These are phyloP conservation scores for Steinernema feltiae DNA, from an alignment of 1,140 invertebrate genomes.

Conservation along the genomic window DNA sequence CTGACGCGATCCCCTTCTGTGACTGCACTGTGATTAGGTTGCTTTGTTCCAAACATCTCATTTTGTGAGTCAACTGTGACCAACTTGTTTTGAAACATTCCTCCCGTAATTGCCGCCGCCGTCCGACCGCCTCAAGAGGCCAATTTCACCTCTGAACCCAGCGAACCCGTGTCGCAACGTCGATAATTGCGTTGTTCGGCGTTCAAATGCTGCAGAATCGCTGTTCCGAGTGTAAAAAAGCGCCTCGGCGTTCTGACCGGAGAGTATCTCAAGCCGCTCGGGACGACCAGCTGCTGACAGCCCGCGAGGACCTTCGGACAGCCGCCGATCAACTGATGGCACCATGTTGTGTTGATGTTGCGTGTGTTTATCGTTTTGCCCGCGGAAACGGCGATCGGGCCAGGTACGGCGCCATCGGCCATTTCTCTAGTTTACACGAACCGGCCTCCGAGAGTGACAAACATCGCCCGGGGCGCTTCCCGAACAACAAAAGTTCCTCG, in stretches of 20 bases:
- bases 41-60: background rate
- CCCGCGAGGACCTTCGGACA: background rate
- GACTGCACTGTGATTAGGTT: background rate
- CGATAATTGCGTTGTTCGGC: no score
- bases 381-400: slow-evolving; percentile 4
- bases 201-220: no score
- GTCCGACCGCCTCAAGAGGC: no score
- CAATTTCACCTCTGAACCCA: no score
- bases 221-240: no score
- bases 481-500: background rate
- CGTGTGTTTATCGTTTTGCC: slow-evolving; percentile 15
- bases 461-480: background rate
- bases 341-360: slow-evolving; percentile 11
- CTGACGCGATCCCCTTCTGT: no score
- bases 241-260: background rate
- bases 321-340: slow-evolving; percentile 12
- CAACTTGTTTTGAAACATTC: no score
- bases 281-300: background rate
- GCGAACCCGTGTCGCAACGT: no score
- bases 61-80: background rate
- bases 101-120: no score
- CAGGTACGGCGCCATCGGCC: background rate
- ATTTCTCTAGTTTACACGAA: slow-evolving; percentile 2
- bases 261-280: background rate
- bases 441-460: background rate